Base-by-base conservation (phyloP, 2,888 invertebrate species). In the Plebejus argus region DNA sequence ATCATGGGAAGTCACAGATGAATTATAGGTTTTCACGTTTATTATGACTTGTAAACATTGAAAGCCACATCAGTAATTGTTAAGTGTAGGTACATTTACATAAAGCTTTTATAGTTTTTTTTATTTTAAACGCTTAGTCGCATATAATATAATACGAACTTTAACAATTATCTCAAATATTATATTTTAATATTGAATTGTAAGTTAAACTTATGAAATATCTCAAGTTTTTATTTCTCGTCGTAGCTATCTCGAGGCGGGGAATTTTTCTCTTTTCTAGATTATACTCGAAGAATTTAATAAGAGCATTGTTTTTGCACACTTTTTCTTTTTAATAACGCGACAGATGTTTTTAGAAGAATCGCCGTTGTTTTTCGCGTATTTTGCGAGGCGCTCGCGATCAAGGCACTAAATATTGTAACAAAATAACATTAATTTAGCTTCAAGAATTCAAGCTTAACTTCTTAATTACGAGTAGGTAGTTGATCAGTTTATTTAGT, bases 231-330 rank as follows among this genome's bases (percentile, higher is more conserved):
- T 87, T 76, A 81, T 85, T 85, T 88, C 89, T 87, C 84, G 84
- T 87, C 86, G 85, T 85, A 84, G 88, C 85, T 85, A 87, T 85
- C 85, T 86, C 85, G 83, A 87, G 88, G 87, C 87, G 84, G 81
- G 86, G 86, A 85, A 86, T 89, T 91, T 89, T 88, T 89, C 84
- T 86, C 85, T 85, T 87, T 79, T 88, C 88, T 87, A 90, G 89
- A 91, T 90, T 83, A 89, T 89, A 88, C 87, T 88, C 86, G 86
- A 89, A 86, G 91, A 92, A 93, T 92, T 93, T 93, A 92, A 93
- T 92, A 93, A 91, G 88, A 90, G 88, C 88, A 87, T 89, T 89
- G 89, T 89, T 89, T 89, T 90, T 88, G 76, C 78, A 80, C 77
- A 80, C 79, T 81, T 66, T 81, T 80, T 77, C 74, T 72, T 81